phyloP scores from a whole-genome alignment of 2,113 vertebrate species.

The Oryctolagus cuniculus region mOryCun1.1 NC_091447.1:55426501-55427000 shows the following conservation, averaged over 20 bases:
- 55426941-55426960: not conserved
- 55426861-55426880: not conserved
- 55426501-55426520: not conserved
- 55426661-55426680: not conserved
- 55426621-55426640: not conserved
- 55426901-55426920: not conserved
- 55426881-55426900: not conserved
- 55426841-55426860: not conserved
- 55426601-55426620: fast-evolving
- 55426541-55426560: not conserved
- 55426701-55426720: not conserved
- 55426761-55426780: too few relatives aligned
- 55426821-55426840: too few relatives aligned
- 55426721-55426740: not conserved
- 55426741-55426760: not conserved
- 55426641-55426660: too few relatives aligned
- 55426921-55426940: not conserved
- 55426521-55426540: not conserved
- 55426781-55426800: not conserved
- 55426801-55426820: not conserved
- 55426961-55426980: not conserved
- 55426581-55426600: not conserved
- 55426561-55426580: too few relatives aligned
- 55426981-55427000: not conserved
- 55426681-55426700: not conserved